phyloP scores from a whole-genome alignment of 2,797 vertebrate genomes.

The Sebastes dallii region DNA sequence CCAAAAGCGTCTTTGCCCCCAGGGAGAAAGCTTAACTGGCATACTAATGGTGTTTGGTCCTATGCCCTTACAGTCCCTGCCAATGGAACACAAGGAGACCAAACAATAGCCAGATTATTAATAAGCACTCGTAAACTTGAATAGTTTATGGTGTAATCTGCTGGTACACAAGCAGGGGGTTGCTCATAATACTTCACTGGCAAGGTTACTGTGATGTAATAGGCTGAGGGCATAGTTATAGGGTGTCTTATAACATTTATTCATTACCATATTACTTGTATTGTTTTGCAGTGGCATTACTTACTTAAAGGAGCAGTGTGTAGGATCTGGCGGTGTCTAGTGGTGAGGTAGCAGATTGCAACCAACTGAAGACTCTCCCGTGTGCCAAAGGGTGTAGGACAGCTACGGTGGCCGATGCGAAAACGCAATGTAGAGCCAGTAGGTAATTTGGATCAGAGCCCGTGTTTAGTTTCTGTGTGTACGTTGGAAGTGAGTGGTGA shows the following conservation, averaged over 20 bases:
- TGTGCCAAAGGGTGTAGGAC: no score
- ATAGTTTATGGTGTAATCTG: conserved; percentile 50
- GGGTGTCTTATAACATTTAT: not conserved
- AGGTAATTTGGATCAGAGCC: no score
- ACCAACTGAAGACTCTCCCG: no score
- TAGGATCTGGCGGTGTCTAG: no score
- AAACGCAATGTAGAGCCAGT: no score
- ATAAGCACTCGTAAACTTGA: conserved; percentile 57
- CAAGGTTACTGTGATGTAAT: not conserved
- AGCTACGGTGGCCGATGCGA: no score
- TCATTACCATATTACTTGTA: not conserved
- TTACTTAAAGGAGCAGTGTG: no score
- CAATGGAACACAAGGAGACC: conserved; percentile 57
- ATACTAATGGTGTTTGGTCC: conserved; percentile 66
- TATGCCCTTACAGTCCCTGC: conserved; percentile 59
- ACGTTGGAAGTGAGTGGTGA: no score
- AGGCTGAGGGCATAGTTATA: not conserved
- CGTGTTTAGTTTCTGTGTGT: rapidly evolving
- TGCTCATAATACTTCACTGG: conserved; percentile 6
- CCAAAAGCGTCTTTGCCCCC: conserved; percentile 19
- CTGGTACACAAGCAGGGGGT: conserved; percentile 8
- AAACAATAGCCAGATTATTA: conserved; percentile 68
- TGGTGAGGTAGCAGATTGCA: no score
- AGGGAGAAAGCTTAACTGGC: conserved; percentile 58
- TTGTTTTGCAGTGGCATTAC: not conserved